Evolutionary conservation across 2,797 vertebrate species (phyloP).

Genomic region (Etheostoma perlongum): DNA sequence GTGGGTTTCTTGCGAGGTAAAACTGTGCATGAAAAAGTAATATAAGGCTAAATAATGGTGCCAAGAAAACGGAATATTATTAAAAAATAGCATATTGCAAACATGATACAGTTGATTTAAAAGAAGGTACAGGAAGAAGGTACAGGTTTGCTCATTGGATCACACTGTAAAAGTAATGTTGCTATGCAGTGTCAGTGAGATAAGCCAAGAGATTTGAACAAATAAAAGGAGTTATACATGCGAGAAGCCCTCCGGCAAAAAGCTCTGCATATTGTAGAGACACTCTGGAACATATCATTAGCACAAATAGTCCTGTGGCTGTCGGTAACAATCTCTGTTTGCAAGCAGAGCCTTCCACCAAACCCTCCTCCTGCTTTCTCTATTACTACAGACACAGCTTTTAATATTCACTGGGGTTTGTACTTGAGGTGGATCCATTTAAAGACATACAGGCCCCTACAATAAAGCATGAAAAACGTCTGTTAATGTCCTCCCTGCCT

Average conservation of each 20-base stretch:
- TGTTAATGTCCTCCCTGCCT: constrained; percentile 69
- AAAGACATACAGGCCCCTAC: constrained; percentile 46
- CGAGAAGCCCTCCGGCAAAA: constrained; percentile 57
- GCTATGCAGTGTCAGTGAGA: constrained; percentile 57
- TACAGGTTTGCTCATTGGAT: constrained; percentile 27
- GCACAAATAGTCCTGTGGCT: constrained; percentile 81
- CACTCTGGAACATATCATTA: constrained; percentile 80
- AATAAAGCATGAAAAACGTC: constrained; percentile 63
- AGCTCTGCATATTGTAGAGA: constrained; percentile 70
- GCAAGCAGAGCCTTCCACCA: constrained; percentile 62
- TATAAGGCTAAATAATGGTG: background rate
- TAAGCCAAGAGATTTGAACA: constrained; percentile 73
- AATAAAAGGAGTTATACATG: constrained; percentile 74
- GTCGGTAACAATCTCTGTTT: constrained; percentile 77
- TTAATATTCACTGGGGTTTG: constrained; percentile 73
- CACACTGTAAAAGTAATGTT: constrained; percentile 52
- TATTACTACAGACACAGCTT: constrained; percentile 60
- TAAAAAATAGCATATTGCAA: constrained; percentile 18
- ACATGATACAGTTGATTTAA: constrained; percentile 51
- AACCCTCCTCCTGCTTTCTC: constrained; percentile 53
- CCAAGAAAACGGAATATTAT: constrained; percentile 4
- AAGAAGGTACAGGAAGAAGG: constrained; percentile 46
- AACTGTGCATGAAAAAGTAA: background rate
- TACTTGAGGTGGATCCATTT: constrained; percentile 70
- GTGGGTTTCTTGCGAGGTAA: background rate